phyloP scores from a whole-genome alignment of 1,140 invertebrate species.

The Calephelis virginiensis region DNA sequence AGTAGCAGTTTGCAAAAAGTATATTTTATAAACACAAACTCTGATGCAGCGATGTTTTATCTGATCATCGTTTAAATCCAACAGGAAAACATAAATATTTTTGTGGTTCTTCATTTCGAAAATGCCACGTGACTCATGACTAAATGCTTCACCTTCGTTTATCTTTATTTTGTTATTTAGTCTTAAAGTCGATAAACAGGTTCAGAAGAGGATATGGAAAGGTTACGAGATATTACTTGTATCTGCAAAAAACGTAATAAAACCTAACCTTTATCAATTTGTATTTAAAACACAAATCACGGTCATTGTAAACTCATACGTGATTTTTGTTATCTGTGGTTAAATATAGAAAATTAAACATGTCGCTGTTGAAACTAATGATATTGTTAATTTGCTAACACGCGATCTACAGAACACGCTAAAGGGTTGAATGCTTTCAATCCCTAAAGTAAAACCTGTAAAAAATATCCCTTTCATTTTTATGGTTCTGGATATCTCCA shows the following conservation, averaged over 20 bases:
- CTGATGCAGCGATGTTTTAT: not conserved
- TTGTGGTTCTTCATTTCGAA: not conserved
- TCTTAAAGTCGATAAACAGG: conserved; percentile 14
- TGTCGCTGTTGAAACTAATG: conserved; percentile 1
- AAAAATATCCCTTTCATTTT: too few species aligned
- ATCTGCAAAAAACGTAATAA: not conserved
- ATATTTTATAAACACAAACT: not conserved
- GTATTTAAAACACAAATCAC: not conserved
- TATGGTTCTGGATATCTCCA: too few species aligned
- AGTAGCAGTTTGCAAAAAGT: too few species aligned
- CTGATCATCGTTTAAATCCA: not conserved
- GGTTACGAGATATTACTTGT: not conserved
- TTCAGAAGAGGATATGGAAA: conserved; percentile 4
- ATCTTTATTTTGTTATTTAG: conserved; percentile 12
- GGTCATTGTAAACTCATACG: not conserved
- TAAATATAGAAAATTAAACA: not conserved
- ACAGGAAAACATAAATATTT: not conserved
- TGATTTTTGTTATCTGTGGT: not conserved
- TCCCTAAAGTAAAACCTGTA: not conserved
- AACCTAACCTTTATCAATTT: conserved; percentile 6
- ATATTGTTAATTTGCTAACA: not conserved
- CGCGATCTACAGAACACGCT: not conserved
- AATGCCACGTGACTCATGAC: conserved; percentile 2
- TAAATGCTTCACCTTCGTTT: conserved; percentile 11
- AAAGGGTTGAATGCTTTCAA: not conserved